These are phyloP conservation scores for Ceratina japonica DNA, from an alignment of 1,140 invertebrate species.

Conservation along the genomic window DNA sequence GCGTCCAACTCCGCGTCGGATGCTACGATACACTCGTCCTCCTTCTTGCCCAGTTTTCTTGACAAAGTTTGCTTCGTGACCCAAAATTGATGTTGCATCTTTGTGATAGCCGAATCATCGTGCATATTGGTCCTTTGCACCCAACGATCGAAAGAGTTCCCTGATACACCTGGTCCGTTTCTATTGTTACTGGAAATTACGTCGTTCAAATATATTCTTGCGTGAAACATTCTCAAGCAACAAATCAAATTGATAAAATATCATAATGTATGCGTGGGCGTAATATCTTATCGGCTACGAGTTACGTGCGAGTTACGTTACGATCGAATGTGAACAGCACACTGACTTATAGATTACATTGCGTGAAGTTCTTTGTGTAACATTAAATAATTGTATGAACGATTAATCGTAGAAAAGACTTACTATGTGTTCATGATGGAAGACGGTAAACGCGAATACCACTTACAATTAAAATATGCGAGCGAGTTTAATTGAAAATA, in stretches of 20 bases:
- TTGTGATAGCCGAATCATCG: conserved; percentile 80
- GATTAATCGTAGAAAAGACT: conserved; percentile 24
- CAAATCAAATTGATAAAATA: background rate
- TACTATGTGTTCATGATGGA: conserved; percentile 58
- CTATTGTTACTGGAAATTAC: conserved; percentile 58
- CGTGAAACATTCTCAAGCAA: too few relatives aligned
- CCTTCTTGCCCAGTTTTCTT: conserved; percentile 96
- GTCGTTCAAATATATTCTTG: background rate
- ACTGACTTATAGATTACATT: background rate
- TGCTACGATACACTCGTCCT: conserved; percentile 97
- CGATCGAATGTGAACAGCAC: too few relatives aligned
- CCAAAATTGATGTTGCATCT: conserved; percentile 98
- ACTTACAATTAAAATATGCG: conserved; percentile 26
- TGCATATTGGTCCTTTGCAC: conserved; percentile 66
- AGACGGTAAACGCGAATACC: conserved; percentile 34
- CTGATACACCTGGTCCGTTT: conserved; percentile 63
- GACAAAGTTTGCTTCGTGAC: conserved; percentile 97
- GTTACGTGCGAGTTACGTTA: too few relatives aligned
- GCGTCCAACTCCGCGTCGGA: conserved; percentile 98
- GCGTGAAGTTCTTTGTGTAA: background rate
- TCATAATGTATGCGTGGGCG: conserved; percentile 5
- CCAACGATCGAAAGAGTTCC: conserved; percentile 70
- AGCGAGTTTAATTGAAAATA: background rate
- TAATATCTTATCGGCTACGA: background rate
- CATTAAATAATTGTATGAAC: background rate